Base-by-base conservation (phyloP, 2,797 vertebrate species). In the Urocyon cinereoargenteus region DNA sequence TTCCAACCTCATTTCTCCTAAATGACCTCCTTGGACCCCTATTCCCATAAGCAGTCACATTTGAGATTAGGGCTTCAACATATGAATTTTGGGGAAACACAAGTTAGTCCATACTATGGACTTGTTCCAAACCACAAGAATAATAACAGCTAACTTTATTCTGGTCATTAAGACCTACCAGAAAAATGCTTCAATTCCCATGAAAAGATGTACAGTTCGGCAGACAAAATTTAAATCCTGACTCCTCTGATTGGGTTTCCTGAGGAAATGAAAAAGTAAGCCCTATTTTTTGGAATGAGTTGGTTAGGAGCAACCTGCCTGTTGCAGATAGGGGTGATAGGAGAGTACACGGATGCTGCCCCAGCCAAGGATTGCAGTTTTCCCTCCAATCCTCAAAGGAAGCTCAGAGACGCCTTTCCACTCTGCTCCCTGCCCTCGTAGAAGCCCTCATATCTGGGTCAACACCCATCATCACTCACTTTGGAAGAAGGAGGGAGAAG, bases 151-250 rank as follows among this genome's bases (percentile, higher is more conserved):
- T 61, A 88, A 75, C 14, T 81, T 61, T 78, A 36, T 34, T 84
- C 62, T 90, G 28, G 24, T 49, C 59, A 83, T 14, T 9, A 45
- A 49, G 31, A 31, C 13, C 24, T 57, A 34, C 15, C 11, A 62
- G 89, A 73, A 97, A 90, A 91, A 73, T 87, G 12, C 8, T 81
- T 75, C n/a, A 34, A 91, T 36, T 88, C 26, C 3, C 22, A 61
- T 57, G 53, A 53, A 70, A 77, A 84, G 51, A 59, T 45, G 22
- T 51, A 75, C 10, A 34, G 49, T 9, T 91, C 36, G 55, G 49
- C 19, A 53, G 85, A 72, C 5, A 61, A 96, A 81, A 68, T 28
- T 79, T 85, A 51, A 49, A 79, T 19, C 24, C 26, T 28, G 31
- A 83, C 34, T 45, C 18, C 59, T 22, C 36, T 73, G 9, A 53